Evolutionary conservation across 1,140 invertebrate genomes (phyloP), one percentile per base, ranked within the genome.

Genomic region (Anastrepha ludens): DNA sequence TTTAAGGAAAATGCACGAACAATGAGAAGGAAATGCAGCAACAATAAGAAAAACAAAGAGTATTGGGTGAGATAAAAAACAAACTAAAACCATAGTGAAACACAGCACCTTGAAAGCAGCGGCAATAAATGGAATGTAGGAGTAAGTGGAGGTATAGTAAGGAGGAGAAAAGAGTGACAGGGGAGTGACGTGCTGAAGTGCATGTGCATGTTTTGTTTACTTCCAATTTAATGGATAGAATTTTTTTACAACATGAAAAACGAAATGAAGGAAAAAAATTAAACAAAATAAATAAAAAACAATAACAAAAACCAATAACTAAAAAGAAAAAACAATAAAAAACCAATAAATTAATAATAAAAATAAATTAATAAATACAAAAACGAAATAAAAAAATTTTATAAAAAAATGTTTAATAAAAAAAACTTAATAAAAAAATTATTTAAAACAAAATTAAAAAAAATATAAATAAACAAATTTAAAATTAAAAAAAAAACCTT

Each of bases 381-480:
- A 11, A 62, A 86, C 13, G 2, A 59, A 5, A 86, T 1, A 60
- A 86, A 86, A 11, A n/a, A n/a, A n/a, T n/a, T n/a, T n/a, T n/a
- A n/a, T n/a, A n/a, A n/a, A 9, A 29, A n/a, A 60, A 1, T 2
- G 9, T 59, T 59, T 29, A 39, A 62, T 39, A 86, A 64, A 29
- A 86, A 44, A 86, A 29, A 64, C 29, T 50, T 7, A 11, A 50
- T 2, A 86, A 58, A 58, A 20, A 86, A 86, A 11, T 44, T 62
- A 17, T 86, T n/a, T n/a, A n/a, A n/a, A n/a, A n/a, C n/a, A 41
- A 86, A 86, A 3, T 44, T 17, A 86, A 86, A 86, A 59, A 64
- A 41, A 86, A 86, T 81, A 1, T 29, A 81, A 81, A 81, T 81
- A 39, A 20, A 29, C 0, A 29, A 29, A 0, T 29, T 29, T 1